Conservation (phyloP, 2,113 vertebrate species). For the Corythornis vintsioides region DNA sequence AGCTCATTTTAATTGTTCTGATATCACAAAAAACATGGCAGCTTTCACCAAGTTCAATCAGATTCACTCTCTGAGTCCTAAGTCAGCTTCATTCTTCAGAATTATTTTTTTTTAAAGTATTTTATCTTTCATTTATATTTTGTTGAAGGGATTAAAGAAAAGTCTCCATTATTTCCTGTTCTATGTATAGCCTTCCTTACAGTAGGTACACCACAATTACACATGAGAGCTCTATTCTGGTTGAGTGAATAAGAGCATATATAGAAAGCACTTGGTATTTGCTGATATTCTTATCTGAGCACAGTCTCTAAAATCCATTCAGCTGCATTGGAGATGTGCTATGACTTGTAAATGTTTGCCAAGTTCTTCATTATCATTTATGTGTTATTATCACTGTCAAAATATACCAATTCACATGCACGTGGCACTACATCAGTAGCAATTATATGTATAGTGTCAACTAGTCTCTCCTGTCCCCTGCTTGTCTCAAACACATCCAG, state of each 20-base stretch:
- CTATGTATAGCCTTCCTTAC: background rate
- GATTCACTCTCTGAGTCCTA: background rate
- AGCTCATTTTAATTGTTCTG: background rate
- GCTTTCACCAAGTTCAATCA: background rate
- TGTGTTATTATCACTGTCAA: background rate
- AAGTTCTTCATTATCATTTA: conserved; percentile 44
- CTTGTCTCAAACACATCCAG: background rate
- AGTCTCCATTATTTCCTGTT: background rate
- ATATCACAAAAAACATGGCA: background rate
- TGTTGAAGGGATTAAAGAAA: background rate
- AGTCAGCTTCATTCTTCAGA: background rate
- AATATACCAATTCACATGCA: conserved; percentile 27
- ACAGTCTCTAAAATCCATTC: background rate
- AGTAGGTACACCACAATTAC: background rate
- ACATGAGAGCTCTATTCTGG: background rate
- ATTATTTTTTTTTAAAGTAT: background rate
- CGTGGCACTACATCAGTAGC: background rate
- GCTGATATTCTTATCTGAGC: background rate
- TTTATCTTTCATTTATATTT: background rate
- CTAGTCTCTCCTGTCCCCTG: background rate
- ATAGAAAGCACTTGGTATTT: background rate
- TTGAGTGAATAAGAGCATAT: background rate
- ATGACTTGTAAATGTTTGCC: background rate
- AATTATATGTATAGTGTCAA: background rate
- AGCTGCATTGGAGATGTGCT: conserved; percentile 10